Evolutionary conservation across 1,140 invertebrate species (phyloP), one percentile per base, ranked within the genome.

Genomic region (Drosophila parvula): DNA sequence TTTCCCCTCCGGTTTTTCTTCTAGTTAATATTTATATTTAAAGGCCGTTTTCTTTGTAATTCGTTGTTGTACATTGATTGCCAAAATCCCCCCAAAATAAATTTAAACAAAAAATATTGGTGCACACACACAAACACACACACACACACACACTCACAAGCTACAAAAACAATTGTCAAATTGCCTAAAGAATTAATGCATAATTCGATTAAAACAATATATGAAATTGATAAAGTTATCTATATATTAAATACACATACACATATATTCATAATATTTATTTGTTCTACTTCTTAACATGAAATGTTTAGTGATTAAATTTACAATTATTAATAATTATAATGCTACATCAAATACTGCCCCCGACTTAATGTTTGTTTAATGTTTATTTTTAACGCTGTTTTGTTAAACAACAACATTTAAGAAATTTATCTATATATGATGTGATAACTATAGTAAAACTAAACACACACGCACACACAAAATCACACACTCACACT

Each of bases 401-500:
- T 73, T 86, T 81, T 84, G 81, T 84, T 84, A 69, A 78, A 84
- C 63, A 82, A 86, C 51, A 53, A 71, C 88, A 50, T 71, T 68
- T 71, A 71, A 82, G 83, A 88, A 86, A 86, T 88, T 86, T 86
- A 86, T 82, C 77, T 86, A 79, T 86, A 88, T 86, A 86, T 79
- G 84, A 86, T 86, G 83, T 86, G 83, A 86, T 86, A 86, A 88
- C 79, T 86, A 89, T 88, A 88, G 80, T 88, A 84, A 84, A 80
- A 89, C 84, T 89, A 89, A 80, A 76, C 43, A 55, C 62, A 83
- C 61, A 68, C 22, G 22, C 22, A 22, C 22, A 22, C 22, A 67
- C 45, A 69, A 16, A 55, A 47, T 57, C 40, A 74, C 56, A 76
- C 32, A 47, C 18, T 57, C 41, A 74, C 44, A 78, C 44, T 64